These are phyloP conservation scores for Cyanocitta stelleri DNA, from an alignment of 2,113 vertebrate genomes.

Conservation along the genomic window DNA sequence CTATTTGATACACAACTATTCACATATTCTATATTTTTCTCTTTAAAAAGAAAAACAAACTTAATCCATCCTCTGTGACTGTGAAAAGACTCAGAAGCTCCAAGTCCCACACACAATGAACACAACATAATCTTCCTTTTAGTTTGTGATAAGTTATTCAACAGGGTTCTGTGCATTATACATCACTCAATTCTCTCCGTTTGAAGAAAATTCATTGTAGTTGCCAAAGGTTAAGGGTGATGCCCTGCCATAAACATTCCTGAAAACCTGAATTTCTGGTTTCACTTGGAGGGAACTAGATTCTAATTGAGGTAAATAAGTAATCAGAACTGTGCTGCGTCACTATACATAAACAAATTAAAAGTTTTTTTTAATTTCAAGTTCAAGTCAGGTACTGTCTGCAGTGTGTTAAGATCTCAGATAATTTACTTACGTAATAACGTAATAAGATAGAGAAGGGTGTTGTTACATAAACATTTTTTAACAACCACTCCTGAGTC, in stretches of 20 bases:
- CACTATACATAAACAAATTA: neutral
- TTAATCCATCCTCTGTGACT: neutral
- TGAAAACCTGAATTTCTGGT: conserved; percentile 38
- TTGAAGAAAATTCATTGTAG: neutral
- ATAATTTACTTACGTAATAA: neutral
- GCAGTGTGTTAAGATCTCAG: neutral
- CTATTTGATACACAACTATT: neutral
- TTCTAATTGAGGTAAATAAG: conserved; percentile 17
- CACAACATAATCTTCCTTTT: neutral
- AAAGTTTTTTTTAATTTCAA: neutral
- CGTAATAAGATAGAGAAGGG: neutral
- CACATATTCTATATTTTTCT: neutral
- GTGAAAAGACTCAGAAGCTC: neutral
- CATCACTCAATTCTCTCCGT: neutral
- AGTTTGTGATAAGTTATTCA: neutral
- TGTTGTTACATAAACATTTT: neutral
- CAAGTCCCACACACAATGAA: neutral
- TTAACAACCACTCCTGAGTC: neutral
- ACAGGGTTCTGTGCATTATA: neutral
- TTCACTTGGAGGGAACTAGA: neutral
- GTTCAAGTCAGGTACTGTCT: neutral
- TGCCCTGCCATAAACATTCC: neutral
- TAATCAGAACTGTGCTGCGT: neutral
- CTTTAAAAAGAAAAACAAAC: neutral
- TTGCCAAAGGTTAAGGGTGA: neutral